These are phyloP conservation scores for Mobula hypostoma DNA, from an alignment of 2,113 vertebrate species.

Conservation along the genomic window DNA sequence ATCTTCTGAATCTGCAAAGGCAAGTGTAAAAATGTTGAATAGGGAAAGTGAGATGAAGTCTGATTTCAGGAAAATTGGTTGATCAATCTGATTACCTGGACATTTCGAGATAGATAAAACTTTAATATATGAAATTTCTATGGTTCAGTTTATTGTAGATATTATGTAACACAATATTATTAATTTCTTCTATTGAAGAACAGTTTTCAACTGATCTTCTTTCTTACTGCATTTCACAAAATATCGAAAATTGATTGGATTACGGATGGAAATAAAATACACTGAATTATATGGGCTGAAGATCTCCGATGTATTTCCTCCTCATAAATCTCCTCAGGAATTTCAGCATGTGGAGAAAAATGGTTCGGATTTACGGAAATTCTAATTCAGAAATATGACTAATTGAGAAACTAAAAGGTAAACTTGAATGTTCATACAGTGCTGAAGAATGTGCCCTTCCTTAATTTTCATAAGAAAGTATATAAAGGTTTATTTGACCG, in stretches of 20 bases:
- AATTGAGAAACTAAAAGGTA: neutral
- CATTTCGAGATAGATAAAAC: neutral
- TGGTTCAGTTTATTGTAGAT: too few relatives aligned
- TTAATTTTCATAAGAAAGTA: neutral
- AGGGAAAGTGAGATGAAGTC: neutral
- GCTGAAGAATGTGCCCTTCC: neutral
- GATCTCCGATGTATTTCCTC: neutral
- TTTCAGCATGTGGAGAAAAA: neutral
- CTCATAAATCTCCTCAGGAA: neutral
- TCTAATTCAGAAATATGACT: neutral
- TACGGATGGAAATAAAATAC: neutral
- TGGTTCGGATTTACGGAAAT: neutral
- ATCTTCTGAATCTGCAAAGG: too few relatives aligned
- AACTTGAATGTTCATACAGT: neutral
- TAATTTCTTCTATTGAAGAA: too few relatives aligned
- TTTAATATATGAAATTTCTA: neutral
- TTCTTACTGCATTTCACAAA: neutral
- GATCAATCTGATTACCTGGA: neutral
- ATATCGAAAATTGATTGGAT: neutral
- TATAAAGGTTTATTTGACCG: neutral
- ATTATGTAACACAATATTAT: too few relatives aligned
- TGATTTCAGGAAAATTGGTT: neutral
- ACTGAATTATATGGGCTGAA: neutral
- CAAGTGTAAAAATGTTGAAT: neutral
- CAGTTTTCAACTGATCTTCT: neutral